Evolutionary conservation across 2,113 vertebrate species (phyloP).

Genomic region (Canis aureus): DNA sequence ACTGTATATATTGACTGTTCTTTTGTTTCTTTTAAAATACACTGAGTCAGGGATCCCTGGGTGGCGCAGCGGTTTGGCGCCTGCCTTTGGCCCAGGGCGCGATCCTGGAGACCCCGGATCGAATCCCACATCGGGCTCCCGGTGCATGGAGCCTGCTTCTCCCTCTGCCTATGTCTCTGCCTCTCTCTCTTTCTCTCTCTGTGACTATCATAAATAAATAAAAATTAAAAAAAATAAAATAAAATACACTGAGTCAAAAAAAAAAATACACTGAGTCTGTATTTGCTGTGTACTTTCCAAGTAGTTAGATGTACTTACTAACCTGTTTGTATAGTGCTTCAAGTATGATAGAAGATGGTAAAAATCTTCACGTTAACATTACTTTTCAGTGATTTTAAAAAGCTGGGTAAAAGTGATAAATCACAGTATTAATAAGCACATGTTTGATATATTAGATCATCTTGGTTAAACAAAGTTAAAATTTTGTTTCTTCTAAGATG

Average conservation of each 20-base stretch:
- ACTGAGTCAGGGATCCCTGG: neutral
- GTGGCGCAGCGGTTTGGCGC: no score
- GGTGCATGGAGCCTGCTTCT: no score
- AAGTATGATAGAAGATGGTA: neutral
- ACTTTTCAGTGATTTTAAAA: slow-evolving; percentile 12
- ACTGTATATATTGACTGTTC: neutral
- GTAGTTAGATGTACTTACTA: neutral
- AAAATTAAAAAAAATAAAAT: no score
- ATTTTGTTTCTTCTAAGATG: neutral
- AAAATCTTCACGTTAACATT: neutral
- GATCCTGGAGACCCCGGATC: no score
- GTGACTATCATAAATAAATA: no score
- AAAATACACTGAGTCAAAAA: neutral
- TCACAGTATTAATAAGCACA: neutral
- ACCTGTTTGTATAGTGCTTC: neutral
- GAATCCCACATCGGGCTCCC: no score
- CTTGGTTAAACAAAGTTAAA: slow-evolving; percentile 23
- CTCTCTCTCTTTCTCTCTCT: no score
- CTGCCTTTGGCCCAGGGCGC: no score
- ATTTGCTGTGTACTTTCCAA: neutral
- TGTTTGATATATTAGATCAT: slow-evolving; percentile 20
- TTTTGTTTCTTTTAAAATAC: neutral
- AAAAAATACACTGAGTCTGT: neutral
- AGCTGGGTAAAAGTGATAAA: neutral
- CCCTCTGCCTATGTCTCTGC: no score